Conservation (phyloP, 2,888 invertebrate species). For the Drosophila monieri region DNA sequence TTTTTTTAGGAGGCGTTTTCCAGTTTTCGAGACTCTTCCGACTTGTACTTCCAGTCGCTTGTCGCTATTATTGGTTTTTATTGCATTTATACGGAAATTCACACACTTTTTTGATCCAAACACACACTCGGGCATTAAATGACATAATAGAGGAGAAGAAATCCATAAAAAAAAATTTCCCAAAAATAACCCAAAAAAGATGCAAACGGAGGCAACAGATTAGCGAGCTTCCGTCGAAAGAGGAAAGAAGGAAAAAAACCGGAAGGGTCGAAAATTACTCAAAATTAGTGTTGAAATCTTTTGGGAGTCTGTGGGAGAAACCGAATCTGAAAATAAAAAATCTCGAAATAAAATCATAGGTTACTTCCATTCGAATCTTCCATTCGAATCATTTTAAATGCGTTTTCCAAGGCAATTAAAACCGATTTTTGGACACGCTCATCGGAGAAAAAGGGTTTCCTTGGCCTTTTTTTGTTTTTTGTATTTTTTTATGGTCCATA, state of each 20-base stretch:
- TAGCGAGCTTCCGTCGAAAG: conserved; percentile 48
- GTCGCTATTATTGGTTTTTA: conserved; percentile 77
- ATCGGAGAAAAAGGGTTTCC: conserved; percentile 20
- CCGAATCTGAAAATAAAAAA: not conserved
- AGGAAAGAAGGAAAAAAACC: conserved; percentile 24
- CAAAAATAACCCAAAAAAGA: conserved; percentile 47
- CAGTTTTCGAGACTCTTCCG: too few species aligned
- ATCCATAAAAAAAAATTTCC: conserved; percentile 58
- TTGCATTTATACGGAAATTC: conserved; percentile 80
- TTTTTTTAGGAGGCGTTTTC: conserved; percentile 14
- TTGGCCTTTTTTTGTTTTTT: conserved; percentile 5
- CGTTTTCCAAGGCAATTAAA: conserved; percentile 68
- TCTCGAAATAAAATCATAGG: not conserved
- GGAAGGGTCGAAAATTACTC: conserved; percentile 55
- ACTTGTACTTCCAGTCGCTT: conserved; percentile 64
- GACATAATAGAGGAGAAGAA: conserved; percentile 26
- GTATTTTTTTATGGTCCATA: conserved; percentile 37
- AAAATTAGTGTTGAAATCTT: conserved; percentile 58
- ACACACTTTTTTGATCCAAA: conserved; percentile 7
- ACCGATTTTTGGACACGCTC: conserved; percentile 75
- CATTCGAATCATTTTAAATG: conserved; percentile 14
- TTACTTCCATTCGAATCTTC: too few species aligned
- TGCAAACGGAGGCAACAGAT: conserved; percentile 49
- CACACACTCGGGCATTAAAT: conserved; percentile 34
- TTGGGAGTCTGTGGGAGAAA: conserved; percentile 24